Conservation (phyloP, 2,797 vertebrate genomes). For the Stomatorhinus walkeri region DNA sequence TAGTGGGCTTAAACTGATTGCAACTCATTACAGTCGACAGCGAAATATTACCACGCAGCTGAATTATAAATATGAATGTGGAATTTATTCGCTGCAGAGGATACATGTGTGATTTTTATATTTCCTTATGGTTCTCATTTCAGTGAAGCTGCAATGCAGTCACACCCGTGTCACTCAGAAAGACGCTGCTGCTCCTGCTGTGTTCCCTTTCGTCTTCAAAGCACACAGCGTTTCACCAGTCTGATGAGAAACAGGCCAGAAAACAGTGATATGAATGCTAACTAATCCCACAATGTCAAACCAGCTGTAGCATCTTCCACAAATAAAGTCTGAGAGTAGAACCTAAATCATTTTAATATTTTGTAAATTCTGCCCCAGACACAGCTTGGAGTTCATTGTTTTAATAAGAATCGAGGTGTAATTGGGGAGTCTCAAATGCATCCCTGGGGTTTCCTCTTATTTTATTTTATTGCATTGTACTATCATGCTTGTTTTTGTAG, state of each 20-base stretch:
- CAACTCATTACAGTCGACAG: neutral
- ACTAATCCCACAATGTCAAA: neutral
- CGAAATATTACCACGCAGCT: neutral
- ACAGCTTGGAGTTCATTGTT: neutral
- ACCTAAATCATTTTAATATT: slow-evolving; percentile 5
- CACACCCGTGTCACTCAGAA: neutral
- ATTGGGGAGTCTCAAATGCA: neutral
- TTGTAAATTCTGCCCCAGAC: neutral
- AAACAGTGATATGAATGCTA: neutral
- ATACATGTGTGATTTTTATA: neutral
- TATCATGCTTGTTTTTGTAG: neutral
- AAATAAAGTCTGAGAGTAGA: neutral
- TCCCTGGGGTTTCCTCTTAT: neutral
- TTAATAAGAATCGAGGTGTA: neutral
- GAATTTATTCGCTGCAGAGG: neutral
- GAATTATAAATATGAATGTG: neutral
- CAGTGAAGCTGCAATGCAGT: neutral
- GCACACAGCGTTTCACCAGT: neutral
- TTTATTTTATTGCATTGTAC: neutral
- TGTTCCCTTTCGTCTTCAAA: neutral
- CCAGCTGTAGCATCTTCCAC: neutral
- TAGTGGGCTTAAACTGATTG: slow-evolving; percentile 5
- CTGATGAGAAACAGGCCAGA: neutral
- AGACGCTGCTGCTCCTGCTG: neutral
- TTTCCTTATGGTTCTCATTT: neutral